Evolutionary conservation across 2,888 invertebrate genomes (phyloP).

Genomic region (Dryobotodes eremita): DNA sequence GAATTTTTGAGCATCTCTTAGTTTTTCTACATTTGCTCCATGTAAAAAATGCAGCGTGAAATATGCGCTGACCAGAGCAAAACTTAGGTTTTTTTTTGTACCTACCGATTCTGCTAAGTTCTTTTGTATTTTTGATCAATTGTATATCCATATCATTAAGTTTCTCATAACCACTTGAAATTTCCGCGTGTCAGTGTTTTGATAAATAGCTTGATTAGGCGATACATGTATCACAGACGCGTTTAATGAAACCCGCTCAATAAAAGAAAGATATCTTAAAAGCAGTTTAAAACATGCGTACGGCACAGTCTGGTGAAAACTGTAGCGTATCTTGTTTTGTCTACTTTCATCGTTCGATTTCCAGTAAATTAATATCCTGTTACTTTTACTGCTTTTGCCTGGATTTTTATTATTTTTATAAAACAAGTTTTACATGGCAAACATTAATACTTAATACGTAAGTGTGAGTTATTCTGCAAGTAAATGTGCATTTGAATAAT

Average conservation of each 20-base stretch:
- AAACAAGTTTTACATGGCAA: constrained; percentile 19
- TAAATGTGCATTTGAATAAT: not conserved
- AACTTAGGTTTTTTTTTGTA: not conserved
- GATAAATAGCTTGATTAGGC: not conserved
- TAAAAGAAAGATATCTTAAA: not conserved
- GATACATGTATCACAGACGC: not conserved
- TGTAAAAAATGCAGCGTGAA: not conserved
- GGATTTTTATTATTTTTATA: constrained; percentile 17
- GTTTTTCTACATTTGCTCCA: not conserved
- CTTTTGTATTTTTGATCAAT: not conserved
- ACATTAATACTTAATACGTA: not conserved
- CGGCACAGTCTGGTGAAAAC: not conserved
- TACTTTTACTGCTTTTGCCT: constrained; percentile 27
- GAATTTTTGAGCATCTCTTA: not conserved
- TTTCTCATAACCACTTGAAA: not conserved
- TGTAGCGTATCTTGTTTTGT: constrained; percentile 1
- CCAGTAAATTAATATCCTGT: constrained; percentile 30
- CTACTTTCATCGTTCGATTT: constrained; percentile 39
- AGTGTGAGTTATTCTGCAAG: not conserved
- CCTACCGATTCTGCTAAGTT: too few species aligned
- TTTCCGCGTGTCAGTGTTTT: too few species aligned
- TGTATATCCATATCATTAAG: not conserved
- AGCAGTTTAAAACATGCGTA: not conserved
- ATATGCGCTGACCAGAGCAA: not conserved
- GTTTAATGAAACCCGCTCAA: not conserved